Percentiles rank a stretch among this genome's conserved stretches.
phyloP scores from a whole-genome alignment of 1,140 invertebrate genomes.

The Chironomus tepperi region DNA sequence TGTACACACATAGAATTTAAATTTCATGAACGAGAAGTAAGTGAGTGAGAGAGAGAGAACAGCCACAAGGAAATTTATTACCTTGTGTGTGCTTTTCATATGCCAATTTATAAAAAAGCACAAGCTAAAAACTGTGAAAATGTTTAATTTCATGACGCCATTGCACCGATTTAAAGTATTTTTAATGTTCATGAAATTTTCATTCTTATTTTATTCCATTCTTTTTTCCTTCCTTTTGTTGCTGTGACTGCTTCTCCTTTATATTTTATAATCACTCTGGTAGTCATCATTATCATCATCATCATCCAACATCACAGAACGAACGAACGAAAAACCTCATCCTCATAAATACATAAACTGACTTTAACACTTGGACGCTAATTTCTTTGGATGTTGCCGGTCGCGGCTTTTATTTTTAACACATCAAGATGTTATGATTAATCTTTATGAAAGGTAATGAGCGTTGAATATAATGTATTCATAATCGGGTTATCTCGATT shows the following conservation, averaged over 20 bases:
- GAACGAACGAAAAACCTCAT: no score
- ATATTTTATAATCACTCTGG: no score
- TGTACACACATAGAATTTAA: slow-evolving; percentile 14
- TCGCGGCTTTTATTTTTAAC: background rate
- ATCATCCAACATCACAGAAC: background rate
- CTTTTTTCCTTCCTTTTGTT: no score
- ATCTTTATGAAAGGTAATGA: background rate
- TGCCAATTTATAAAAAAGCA: slow-evolving; percentile 14
- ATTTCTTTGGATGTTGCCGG: slow-evolving; percentile 6
- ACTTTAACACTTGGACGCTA: slow-evolving; percentile 1
- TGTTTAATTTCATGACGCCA: slow-evolving; percentile 12
- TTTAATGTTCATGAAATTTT: background rate
- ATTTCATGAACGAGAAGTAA: background rate
- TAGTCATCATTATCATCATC: slow-evolving; percentile 10
- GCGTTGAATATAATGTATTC: slow-evolving; percentile 1
- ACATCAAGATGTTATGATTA: background rate
- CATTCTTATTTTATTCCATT: no score
- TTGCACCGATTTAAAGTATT: slow-evolving; percentile 4
- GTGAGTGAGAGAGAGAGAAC: background rate
- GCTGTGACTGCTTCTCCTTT: no score
- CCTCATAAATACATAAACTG: background rate
- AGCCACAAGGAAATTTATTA: background rate
- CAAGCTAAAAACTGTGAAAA: slow-evolving; percentile 13
- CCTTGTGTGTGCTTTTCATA: slow-evolving; percentile 10
- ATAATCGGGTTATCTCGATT: no score